Percentiles rank a stretch among this genome's conserved stretches.
phyloP scores from a whole-genome alignment of 2,797 vertebrate species.

The Cossypha caffra region DNA sequence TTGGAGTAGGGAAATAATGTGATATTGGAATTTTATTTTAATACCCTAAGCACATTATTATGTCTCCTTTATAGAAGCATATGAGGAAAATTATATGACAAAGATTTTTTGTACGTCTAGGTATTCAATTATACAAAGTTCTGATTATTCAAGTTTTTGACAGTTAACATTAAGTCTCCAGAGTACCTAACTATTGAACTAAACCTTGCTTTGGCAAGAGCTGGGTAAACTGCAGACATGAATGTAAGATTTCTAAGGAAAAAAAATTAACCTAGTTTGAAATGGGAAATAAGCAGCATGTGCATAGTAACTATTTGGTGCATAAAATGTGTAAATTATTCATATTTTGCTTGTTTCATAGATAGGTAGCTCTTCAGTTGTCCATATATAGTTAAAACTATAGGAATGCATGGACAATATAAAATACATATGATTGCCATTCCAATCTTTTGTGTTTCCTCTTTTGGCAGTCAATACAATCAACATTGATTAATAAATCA shows the following conservation, averaged over 20 bases:
- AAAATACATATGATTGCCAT: background rate
- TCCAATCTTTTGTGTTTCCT: background rate
- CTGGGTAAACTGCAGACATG: background rate
- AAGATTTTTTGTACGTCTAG: background rate
- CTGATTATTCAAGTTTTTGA: slow-evolving; percentile 26
- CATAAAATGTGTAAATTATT: background rate
- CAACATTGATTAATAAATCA: background rate
- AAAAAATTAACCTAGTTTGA: background rate
- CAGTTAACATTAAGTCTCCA: background rate
- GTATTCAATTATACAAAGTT: slow-evolving; percentile 14
- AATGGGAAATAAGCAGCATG: background rate
- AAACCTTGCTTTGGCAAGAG: slow-evolving; percentile 43
- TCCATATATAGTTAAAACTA: background rate
- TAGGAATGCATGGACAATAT: background rate
- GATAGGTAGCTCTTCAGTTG: background rate
- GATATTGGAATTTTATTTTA: background rate
- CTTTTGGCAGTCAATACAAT: background rate
- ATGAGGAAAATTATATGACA: background rate
- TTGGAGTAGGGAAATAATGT: background rate
- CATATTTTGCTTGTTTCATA: background rate
- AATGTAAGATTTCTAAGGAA: background rate
- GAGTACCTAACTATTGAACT: background rate
- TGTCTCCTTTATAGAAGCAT: background rate
- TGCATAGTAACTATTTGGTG: background rate
- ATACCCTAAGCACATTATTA: background rate